Conservation (phyloP, 2,888 invertebrate genomes). For the Cheilosia vernalis region DNA sequence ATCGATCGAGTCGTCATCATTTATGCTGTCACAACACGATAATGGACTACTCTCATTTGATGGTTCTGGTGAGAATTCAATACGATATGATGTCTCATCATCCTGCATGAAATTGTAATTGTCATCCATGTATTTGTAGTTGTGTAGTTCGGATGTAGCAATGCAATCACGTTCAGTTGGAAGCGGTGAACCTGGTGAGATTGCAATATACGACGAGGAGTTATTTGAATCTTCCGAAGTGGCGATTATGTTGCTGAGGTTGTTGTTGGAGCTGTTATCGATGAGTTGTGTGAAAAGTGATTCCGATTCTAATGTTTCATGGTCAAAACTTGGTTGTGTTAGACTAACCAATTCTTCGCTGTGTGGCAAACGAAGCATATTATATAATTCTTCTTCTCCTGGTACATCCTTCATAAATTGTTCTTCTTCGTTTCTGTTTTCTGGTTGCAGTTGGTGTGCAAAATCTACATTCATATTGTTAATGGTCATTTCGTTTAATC, state of each 20-base stretch:
- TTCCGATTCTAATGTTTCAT: constrained; percentile 57
- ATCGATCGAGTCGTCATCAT: constrained; percentile 18
- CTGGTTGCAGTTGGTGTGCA: constrained; percentile 52
- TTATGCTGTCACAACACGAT: constrained; percentile 22
- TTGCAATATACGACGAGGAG: constrained; percentile 50
- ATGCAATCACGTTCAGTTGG: constrained; percentile 63
- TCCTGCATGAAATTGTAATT: constrained; percentile 19
- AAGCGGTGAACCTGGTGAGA: constrained; percentile 58
- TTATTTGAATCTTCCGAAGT: constrained; percentile 58
- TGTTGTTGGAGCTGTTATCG: constrained; percentile 8
- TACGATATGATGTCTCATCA: constrained; percentile 33
- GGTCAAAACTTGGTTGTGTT: constrained; percentile 54
- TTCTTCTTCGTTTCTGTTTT: constrained; percentile 50
- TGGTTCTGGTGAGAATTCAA: constrained; percentile 31
- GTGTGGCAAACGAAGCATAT: constrained; percentile 52
- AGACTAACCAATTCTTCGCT: constrained; percentile 66
- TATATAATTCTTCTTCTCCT: constrained; percentile 56
- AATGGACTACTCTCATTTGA: constrained; percentile 44
- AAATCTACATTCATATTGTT: constrained; percentile 60
- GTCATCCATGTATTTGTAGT: constrained; percentile 17
- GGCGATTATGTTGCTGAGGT: constrained; percentile 8
- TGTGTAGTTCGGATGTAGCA: constrained; percentile 52
- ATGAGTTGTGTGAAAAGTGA: constrained; percentile 26
- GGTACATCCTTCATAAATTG: constrained; percentile 62
- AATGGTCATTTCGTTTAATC: constrained; percentile 72